phyloP scores from a whole-genome alignment of 2,888 invertebrate genomes.

The Lycia hirtaria region DNA sequence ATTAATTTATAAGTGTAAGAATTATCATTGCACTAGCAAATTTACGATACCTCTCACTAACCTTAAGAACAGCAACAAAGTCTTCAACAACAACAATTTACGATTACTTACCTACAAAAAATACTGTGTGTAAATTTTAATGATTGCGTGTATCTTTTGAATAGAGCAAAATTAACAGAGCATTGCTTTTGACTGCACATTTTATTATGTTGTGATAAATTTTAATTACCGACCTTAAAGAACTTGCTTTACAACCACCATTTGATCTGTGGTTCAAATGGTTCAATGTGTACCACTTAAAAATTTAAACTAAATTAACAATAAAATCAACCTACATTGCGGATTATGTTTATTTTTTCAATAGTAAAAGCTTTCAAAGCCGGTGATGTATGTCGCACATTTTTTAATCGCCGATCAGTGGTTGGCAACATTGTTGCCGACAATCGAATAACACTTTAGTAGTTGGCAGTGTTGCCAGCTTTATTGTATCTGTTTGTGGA shows the following conservation, averaged over 20 bases:
- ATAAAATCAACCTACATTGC: slow-evolving; percentile 25
- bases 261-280: slow-evolving; percentile 62
- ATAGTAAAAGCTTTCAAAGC: not conserved
- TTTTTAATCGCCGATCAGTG: slow-evolving; percentile 42
- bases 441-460: slow-evolving; percentile 58
- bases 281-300: slow-evolving; percentile 51
- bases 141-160: slow-evolving; percentile 45
- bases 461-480: slow-evolving; percentile 49
- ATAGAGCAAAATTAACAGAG: slow-evolving; percentile 57
- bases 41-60: not conserved
- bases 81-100: slow-evolving; percentile 11
- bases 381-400: slow-evolving; percentile 36
- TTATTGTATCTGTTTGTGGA: slow-evolving; percentile 69
- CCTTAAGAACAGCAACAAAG: slow-evolving; percentile 16
- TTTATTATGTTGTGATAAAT: slow-evolving; percentile 67
- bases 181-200: slow-evolving; percentile 47
- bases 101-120: slow-evolving; percentile 26
- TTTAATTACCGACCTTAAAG: slow-evolving; percentile 67
- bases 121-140: slow-evolving; percentile 33
- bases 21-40: not conserved
- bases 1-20: not conserved
- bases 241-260: slow-evolving; percentile 48
- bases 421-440: slow-evolving; percentile 59
- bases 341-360: not conserved
- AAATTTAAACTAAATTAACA: slow-evolving; percentile 40